Evolutionary conservation across 2,113 vertebrate genomes (phyloP).

Genomic region (Todiramphus chloris): DNA sequence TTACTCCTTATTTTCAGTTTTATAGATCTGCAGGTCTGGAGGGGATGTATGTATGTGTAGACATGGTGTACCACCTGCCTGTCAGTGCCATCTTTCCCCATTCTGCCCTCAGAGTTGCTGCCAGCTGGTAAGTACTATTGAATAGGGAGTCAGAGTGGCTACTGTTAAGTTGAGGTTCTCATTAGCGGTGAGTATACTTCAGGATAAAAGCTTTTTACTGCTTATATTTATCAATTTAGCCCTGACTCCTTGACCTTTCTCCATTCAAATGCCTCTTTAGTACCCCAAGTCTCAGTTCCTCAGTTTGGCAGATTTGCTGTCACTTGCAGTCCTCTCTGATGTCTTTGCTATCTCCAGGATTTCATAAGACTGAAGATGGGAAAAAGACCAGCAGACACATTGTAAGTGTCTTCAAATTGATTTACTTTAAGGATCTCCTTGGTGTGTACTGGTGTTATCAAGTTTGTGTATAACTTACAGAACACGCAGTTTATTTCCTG

Average conservation of each 20-base stretch:
- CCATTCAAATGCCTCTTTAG: neutral
- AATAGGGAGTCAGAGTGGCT: neutral
- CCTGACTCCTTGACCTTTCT: neutral
- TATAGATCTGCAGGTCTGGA: neutral
- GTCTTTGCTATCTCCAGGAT: neutral
- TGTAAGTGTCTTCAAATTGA: neutral
- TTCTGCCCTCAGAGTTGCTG: neutral
- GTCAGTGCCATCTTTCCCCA: neutral
- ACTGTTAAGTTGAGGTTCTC: neutral
- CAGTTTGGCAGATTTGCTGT: neutral
- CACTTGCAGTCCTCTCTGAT: neutral
- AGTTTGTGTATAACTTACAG: neutral
- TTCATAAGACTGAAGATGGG: neutral
- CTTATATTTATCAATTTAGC: neutral
- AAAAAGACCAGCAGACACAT: neutral
- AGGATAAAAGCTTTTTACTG: neutral
- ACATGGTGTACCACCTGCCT: neutral
- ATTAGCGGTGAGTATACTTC: neutral
- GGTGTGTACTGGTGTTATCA: neutral
- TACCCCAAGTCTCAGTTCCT: neutral
- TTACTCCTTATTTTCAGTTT: neutral
- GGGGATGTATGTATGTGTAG: neutral
- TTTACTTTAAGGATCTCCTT: neutral
- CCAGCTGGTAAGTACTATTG: neutral
- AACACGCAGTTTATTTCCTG: neutral